phyloP scores from a whole-genome alignment of 2,113 vertebrate species.

The Prinia subflava region DNA sequence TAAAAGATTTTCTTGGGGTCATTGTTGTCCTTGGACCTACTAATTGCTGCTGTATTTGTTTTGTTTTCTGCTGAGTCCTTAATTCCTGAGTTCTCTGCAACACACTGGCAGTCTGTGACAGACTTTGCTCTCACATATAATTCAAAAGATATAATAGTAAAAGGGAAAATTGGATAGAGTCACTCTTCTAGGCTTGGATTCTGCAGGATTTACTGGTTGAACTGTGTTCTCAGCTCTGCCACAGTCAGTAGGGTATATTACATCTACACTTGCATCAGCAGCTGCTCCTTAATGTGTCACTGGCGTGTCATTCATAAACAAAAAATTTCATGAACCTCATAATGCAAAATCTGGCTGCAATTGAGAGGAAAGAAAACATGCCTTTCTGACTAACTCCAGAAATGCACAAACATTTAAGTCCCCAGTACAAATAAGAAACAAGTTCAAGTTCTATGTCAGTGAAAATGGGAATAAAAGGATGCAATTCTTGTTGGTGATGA shows the following conservation, averaged over 20 bases:
- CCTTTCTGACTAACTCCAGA: neutral
- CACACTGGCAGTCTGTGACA: neutral
- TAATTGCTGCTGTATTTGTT: neutral
- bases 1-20: neutral
- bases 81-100: neutral
- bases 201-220: conserved; percentile 23
- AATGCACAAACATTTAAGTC: neutral
- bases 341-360: neutral
- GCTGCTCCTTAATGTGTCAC: conserved; percentile 29
- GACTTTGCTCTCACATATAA: neutral
- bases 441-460: neutral
- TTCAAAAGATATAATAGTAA: conserved; percentile 42
- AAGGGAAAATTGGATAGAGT: conserved; percentile 4
- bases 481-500: neutral
- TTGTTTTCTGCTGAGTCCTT: neutral
- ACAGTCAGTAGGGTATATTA: conserved; percentile 24
- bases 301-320: conserved; percentile 11
- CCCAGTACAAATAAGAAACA: neutral
- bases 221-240: conserved; percentile 18
- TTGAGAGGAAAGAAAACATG: neutral
- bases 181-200: conserved; percentile 15
- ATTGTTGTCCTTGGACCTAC: neutral
- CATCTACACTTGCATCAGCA: conserved; percentile 22
- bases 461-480: neutral
- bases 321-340: neutral